Evolutionary conservation across 2,113 vertebrate genomes (phyloP), one percentile per base, ranked within the genome.

Genomic region (Mystacornis crossleyi): DNA sequence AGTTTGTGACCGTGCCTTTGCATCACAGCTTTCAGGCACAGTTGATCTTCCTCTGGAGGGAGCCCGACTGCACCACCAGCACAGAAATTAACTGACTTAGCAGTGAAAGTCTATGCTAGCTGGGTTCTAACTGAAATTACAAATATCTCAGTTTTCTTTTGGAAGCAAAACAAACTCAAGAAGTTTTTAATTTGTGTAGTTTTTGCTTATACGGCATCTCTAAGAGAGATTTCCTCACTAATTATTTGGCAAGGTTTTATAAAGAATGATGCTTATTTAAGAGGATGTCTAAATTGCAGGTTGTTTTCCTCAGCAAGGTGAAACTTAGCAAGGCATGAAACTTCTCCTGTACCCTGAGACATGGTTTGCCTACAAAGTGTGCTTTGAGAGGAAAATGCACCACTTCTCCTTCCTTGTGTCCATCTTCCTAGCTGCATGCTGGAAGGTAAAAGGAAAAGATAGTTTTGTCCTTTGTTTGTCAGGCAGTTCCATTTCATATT

Each of bases 11-110:
- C 4, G 14, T 78, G 31, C 53, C 50, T 26, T 60, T 10, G 3
- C 48, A 26, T 1, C 12, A 25, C 38, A 51, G 18, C 6, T 89
- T 62, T 60, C 5, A 9, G 45, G n/a, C 0, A 0, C 11, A 38
- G 47, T 26, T 45, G 38, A 8, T 60, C 14, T 53, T 40, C 38
- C 78, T 40, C 47, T 3, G 4, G 18, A 31, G 47, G 42, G n/a
- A 79, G 21, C 38, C 51, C 66, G 70, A 34, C 36, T 34, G n/a
- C 43, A 26, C 8, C 45, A 53, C 10, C 57, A 50, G 42, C 17
- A 9, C 25, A n/a, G n/a, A 31, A 73, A 62, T 33, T 3, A 21
- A 7, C n/a, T 28, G 36, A 6, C 4, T 34, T 25, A 21, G 26
- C 36, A 43, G 5, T 7, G 42, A 31, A 74, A 85, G 19, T 28